Percentiles rank a stretch among this genome's conserved stretches.
Evolutionary conservation across 2,113 vertebrate species (phyloP).

Genomic region (Solea senegalensis): DNA sequence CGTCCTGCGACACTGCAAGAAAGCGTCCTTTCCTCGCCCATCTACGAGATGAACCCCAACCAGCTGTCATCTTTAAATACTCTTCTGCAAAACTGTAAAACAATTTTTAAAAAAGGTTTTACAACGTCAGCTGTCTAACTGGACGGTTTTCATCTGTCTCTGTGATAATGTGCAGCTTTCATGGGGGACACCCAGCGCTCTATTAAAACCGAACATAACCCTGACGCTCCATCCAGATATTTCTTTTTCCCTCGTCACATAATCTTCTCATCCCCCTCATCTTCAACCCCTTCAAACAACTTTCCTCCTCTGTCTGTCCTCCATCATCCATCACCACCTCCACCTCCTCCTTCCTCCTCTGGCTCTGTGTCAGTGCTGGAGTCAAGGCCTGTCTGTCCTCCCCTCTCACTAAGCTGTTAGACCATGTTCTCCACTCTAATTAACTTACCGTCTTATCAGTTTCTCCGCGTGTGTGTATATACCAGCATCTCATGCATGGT

Average conservation of each 20-base stretch:
- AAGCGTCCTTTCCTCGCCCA: slow-evolving; percentile 1
- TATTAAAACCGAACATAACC: slow-evolving; percentile 43
- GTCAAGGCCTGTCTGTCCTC: slow-evolving; percentile 82
- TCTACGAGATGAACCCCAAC: slow-evolving; percentile 1
- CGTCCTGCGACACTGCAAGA: not conserved
- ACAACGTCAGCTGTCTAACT: slow-evolving; percentile 18
- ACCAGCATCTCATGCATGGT: slow-evolving; percentile 15
- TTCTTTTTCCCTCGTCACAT: slow-evolving; percentile 9
- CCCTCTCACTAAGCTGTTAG: slow-evolving; percentile 73
- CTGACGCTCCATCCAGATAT: slow-evolving; percentile 33
- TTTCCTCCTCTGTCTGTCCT: slow-evolving; percentile 71
- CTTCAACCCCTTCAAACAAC: slow-evolving; percentile 56
- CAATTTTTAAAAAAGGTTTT: slow-evolving; percentile 25
- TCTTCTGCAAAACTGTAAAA: slow-evolving; percentile 6
- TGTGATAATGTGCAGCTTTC: slow-evolving; percentile 38
- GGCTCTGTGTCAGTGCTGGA: slow-evolving; percentile 66
- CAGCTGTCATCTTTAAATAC: slow-evolving; percentile 27
- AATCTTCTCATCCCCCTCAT: slow-evolving; percentile 46
- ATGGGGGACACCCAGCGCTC: slow-evolving; percentile 22
- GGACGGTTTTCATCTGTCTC: slow-evolving; percentile 27
- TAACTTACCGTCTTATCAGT: slow-evolving; percentile 81
- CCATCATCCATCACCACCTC: slow-evolving; percentile 67
- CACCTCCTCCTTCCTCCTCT: slow-evolving; percentile 59
- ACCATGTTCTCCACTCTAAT: slow-evolving; percentile 78
- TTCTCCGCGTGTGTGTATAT: slow-evolving; percentile 1